Conservation (phyloP, 2,797 vertebrate genomes). For the Enoplosus armatus region DNA sequence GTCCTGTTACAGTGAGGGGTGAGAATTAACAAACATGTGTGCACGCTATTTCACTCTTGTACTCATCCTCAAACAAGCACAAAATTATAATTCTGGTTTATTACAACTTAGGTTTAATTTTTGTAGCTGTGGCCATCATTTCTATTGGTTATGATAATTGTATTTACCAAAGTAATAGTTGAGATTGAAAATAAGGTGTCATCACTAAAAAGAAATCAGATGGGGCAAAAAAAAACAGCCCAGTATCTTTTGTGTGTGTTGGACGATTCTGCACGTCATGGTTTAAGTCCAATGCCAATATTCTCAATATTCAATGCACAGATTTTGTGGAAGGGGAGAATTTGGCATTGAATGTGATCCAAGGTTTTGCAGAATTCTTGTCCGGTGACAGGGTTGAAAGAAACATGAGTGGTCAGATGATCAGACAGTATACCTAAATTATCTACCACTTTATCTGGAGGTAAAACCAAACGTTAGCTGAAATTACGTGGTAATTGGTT, state of each 20-base stretch:
- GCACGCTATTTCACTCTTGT: background rate
- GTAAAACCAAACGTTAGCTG: no score
- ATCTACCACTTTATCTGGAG: no score
- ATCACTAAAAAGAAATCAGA: slow-evolving; percentile 7
- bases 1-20: background rate
- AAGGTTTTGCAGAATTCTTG: background rate
- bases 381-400: background rate
- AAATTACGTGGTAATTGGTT: no score
- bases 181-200: background rate
- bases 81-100: background rate
- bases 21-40: slow-evolving; percentile 6
- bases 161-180: background rate
- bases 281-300: background rate
- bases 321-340: background rate
- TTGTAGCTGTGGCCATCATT: background rate
- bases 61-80: background rate
- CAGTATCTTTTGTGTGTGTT: background rate
- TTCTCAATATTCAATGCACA: background rate
- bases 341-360: background rate
- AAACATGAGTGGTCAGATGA: background rate
- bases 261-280: background rate
- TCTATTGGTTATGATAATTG: background rate
- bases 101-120: background rate
- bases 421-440: background rate
- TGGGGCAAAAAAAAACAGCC: background rate